A percentile compares a stretch with the other conserved stretches of the same genome.
These are phyloP conservation scores for Echinarachnius parma DNA, from an alignment of 53 echinoderm and acorn worm species.

Conservation along the genomic window DNA sequence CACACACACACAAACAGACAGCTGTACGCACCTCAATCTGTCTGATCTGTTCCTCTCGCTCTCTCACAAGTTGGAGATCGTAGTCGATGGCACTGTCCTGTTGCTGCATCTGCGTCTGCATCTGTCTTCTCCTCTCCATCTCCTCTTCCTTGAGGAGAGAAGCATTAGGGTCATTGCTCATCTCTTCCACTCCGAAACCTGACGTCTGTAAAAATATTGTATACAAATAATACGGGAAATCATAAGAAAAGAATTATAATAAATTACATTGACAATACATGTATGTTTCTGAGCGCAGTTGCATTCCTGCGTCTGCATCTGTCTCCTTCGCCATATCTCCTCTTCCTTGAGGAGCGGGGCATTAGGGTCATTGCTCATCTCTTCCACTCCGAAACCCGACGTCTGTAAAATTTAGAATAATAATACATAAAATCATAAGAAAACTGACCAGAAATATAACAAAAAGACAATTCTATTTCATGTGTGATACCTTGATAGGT, in stretches of 20 bases:
- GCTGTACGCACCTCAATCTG: conserved; percentile 88
- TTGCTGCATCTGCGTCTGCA: conserved; percentile 68
- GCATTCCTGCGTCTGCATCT: conserved; percentile 65
- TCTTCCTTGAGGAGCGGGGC: conserved; percentile 52
- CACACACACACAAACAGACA: no score
- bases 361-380: conserved; percentile 6
- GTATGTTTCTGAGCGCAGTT: no score
- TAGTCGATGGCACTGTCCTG: conserved; percentile 76
- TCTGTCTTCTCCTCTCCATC: conserved; percentile 38
- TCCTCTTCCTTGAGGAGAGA: conserved; percentile 53
- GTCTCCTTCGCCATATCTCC: conserved; percentile 26
- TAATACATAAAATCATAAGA: no score
- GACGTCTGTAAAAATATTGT: conserved; percentile 4
- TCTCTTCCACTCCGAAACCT: conserved; percentile 15
- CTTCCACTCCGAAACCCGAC: conserved; percentile 16
- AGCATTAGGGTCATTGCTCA: conserved; percentile 10
- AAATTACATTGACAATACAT: no score
- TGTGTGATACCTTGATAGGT: no score
- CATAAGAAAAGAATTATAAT: no score
- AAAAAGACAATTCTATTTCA: no score
- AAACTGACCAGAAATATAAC: no score
- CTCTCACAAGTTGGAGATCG: conserved; percentile 69
- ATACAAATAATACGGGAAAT: no score
- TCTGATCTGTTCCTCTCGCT: conserved; percentile 83
- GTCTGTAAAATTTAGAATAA: no score